These are phyloP conservation scores for Bursaphelenchus mucronatus DNA, from an alignment of 1,140 invertebrate genomes.

Conservation along the genomic window DNA sequence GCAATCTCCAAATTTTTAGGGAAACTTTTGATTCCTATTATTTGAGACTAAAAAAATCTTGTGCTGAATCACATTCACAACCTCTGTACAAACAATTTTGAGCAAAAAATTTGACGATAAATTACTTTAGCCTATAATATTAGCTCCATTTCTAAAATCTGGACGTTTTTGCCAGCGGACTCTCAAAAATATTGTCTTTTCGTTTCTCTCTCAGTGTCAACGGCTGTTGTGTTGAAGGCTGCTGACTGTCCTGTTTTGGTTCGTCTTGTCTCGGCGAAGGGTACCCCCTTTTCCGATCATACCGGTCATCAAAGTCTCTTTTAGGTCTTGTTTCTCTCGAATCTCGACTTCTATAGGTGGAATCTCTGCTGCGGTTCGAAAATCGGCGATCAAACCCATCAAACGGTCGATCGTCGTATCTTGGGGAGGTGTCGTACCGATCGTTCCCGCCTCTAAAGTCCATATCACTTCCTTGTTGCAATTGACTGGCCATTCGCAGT, in stretches of 20 bases:
- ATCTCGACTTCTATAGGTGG: neutral
- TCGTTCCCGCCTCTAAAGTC: no score
- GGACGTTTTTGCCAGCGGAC: conserved; percentile 32
- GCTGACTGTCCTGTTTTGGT: neutral
- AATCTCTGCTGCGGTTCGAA: neutral
- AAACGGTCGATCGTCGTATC: no score
- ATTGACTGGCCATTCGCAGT: no score
- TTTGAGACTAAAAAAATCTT: neutral
- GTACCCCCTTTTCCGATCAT: conserved; percentile 13
- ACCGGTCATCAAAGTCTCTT: neutral
- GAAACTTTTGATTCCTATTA: neutral
- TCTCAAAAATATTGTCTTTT: conserved; percentile 47
- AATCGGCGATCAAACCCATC: neutral
- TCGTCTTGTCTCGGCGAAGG: neutral
- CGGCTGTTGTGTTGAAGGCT: neutral
- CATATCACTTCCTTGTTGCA: no score
- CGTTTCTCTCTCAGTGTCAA: conserved; percentile 39
- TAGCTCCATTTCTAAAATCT: neutral
- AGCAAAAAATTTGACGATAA: neutral
- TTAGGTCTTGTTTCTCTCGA: neutral
- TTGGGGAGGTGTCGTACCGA: no score
- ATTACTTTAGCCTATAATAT: neutral
- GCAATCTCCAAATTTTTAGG: neutral
- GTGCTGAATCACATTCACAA: neutral
- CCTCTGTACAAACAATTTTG: neutral